These are phyloP conservation scores for Acronicta psi DNA, from an alignment of 2,888 invertebrate genomes.

Conservation along the genomic window DNA sequence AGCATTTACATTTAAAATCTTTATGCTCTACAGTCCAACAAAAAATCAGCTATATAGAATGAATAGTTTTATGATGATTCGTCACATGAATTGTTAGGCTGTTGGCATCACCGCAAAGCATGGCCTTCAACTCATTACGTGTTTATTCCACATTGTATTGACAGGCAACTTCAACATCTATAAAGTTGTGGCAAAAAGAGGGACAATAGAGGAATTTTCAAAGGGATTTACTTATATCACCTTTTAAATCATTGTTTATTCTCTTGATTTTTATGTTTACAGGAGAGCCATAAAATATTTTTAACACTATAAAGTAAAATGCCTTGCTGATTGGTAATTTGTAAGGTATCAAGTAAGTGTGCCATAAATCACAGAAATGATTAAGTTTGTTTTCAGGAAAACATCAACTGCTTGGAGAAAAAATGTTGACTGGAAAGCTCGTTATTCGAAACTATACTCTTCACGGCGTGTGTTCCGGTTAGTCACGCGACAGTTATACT, in stretches of 20 bases:
- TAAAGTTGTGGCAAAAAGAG: conserved; percentile 29
- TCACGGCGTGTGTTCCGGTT: conserved; percentile 66
- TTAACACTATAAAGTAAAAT: conserved; percentile 7
- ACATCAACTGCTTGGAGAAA: conserved; percentile 68
- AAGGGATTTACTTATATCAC: conserved; percentile 18
- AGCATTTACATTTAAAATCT: too few species aligned
- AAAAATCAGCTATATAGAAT: too few species aligned
- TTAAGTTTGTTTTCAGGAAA: conserved; percentile 65
- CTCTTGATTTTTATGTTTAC: conserved; percentile 22
- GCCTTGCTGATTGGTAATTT: conserved; percentile 6
- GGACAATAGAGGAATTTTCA: conserved; percentile 18
- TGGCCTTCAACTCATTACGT: conserved; percentile 44
- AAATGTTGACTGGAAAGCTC: conserved; percentile 76
- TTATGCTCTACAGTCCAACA: too few species aligned
- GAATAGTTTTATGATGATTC: conserved; percentile 3
- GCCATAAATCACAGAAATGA: conserved; percentile 8
- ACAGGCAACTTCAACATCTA: conserved; percentile 4
- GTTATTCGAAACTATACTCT: conserved; percentile 80
- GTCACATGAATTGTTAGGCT: conserved; percentile 4
- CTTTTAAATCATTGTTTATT: conserved; percentile 20
- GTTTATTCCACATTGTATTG: conserved; percentile 28
- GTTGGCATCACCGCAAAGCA: conserved; percentile 24
- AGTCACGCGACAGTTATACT: conserved; percentile 56
- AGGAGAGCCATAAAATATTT: background rate
- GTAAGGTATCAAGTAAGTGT: background rate